Conservation (phyloP, 2,113 vertebrate genomes). For the Crotalus tigris region DNA sequence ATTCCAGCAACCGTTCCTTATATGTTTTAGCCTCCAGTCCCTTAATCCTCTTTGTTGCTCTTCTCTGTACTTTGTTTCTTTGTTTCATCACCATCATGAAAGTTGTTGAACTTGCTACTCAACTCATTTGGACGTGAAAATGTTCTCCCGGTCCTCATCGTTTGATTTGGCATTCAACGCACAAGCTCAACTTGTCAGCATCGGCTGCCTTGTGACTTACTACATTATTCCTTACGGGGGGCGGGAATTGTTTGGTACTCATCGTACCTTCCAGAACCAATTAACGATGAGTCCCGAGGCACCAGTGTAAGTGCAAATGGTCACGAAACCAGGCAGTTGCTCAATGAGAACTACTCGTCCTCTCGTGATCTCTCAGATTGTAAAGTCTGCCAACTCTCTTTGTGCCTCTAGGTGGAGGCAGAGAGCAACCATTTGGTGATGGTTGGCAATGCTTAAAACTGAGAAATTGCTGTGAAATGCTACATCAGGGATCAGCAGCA, state of each 20-base stretch:
- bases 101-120: neutral
- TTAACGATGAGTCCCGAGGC: neutral
- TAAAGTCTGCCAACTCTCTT: neutral
- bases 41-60: too few species aligned
- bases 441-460: too few species aligned
- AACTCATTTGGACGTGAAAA: neutral
- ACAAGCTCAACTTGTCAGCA: neutral
- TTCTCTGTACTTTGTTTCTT: too few species aligned
- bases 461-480: neutral
- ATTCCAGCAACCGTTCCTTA: too few species aligned
- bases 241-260: too few species aligned
- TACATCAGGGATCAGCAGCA: neutral
- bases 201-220: too few species aligned
- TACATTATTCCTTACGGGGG: too few species aligned
- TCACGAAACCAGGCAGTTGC: neutral
- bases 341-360: neutral
- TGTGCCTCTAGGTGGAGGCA: conserved; percentile 4
- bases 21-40: too few species aligned
- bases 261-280: neutral
- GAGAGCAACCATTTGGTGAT: neutral
- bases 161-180: neutral
- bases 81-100: neutral
- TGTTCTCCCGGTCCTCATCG: neutral
- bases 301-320: neutral
- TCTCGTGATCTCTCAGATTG: neutral